Conservation (phyloP, 1,140 invertebrate species). For the Anoplophora glabripennis region DNA sequence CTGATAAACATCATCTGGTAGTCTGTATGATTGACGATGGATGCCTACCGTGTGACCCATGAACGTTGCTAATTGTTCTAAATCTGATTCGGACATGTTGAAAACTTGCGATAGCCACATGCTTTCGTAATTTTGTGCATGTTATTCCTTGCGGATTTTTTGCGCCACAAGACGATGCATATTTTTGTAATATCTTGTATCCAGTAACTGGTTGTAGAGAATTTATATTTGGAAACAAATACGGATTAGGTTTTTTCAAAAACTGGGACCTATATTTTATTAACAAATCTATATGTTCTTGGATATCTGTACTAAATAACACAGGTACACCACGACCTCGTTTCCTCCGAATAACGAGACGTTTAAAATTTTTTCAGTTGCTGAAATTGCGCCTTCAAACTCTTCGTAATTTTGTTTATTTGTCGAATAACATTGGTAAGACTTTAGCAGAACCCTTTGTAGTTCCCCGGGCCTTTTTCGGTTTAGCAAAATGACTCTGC, state of each 20-base stretch:
- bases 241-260: constrained; percentile 17
- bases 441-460: constrained; percentile 20
- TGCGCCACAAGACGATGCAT: constrained; percentile 27
- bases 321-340: constrained; percentile 15
- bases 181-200: constrained; percentile 27
- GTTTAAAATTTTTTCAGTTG: constrained; percentile 18
- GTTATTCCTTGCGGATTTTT: constrained; percentile 37
- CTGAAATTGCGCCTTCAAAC: constrained; percentile 16
- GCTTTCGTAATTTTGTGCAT: constrained; percentile 35
- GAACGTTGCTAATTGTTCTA: constrained; percentile 26
- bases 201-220: not conserved
- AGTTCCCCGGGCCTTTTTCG: constrained; percentile 24
- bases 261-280: constrained; percentile 14
- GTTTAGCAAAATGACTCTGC: constrained; percentile 22
- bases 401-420: constrained; percentile 15
- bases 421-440: constrained; percentile 12
- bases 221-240: constrained; percentile 21
- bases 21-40: too few relatives aligned
- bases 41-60: too few relatives aligned
- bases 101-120: constrained; percentile 46
- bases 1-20: too few relatives aligned
- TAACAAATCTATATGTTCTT: constrained; percentile 17
- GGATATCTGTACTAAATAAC: constrained; percentile 19
- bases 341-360: constrained; percentile 22
- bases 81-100: constrained; percentile 37